Percentiles rank a stretch among this genome's conserved stretches.
Evolutionary conservation across 2,113 vertebrate genomes (phyloP).

Genomic region (Myocastor coypus): DNA sequence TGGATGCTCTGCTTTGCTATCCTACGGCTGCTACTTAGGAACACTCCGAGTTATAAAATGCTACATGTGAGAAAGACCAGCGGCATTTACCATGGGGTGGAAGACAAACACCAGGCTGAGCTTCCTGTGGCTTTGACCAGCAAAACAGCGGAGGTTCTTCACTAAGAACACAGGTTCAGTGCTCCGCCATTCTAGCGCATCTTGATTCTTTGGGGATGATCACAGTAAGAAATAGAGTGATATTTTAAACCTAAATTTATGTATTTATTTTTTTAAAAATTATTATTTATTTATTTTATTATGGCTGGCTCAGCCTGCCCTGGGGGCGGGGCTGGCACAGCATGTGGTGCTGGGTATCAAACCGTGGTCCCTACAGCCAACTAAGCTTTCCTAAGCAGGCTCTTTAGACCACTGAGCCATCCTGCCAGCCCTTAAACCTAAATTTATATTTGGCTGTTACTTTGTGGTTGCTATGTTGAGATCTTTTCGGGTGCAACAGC

Average conservation of each 20-base stretch:
- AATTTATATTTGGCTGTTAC: background rate
- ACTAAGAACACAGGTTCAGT: background rate
- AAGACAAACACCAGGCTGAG: background rate
- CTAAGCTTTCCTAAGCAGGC: too few relatives aligned
- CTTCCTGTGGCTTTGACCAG: background rate
- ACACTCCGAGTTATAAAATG: conserved; percentile 28
- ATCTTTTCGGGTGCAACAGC: background rate
- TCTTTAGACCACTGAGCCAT: too few relatives aligned
- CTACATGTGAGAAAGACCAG: background rate
- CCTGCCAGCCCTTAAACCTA: too few relatives aligned
- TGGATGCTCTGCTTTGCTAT: conserved; percentile 29
- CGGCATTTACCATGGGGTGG: background rate
- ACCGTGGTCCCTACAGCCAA: too few relatives aligned
- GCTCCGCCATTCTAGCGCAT: background rate
- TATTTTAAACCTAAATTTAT: conserved; percentile 39
- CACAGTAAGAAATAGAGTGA: background rate
- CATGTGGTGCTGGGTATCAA: too few relatives aligned
- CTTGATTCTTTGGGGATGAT: conserved; percentile 17
- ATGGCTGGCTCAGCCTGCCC: too few relatives aligned
- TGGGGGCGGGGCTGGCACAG: too few relatives aligned
- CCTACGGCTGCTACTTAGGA: conserved; percentile 20
- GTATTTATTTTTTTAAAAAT: too few relatives aligned
- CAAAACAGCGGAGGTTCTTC: background rate
- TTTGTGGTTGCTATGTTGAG: background rate
- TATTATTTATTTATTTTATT: too few relatives aligned